phyloP scores from a whole-genome alignment of 2,888 invertebrate species.

The Salticus scenicus region DNA sequence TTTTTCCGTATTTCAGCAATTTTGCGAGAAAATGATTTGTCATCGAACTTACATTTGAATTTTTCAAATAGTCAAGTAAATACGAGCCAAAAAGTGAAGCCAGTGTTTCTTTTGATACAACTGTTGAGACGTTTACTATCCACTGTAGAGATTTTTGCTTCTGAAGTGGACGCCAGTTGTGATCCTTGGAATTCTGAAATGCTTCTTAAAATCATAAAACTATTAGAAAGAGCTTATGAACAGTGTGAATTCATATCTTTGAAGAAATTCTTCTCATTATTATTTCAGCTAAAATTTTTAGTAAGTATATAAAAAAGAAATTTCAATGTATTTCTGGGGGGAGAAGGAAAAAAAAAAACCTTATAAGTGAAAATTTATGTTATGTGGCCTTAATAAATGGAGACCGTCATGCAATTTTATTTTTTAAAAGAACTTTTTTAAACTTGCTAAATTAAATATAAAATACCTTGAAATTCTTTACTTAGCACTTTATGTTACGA shows the following conservation, averaged over 20 bases:
- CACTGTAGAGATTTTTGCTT: neutral
- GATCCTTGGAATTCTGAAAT: neutral
- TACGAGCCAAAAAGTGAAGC: neutral
- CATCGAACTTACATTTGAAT: neutral
- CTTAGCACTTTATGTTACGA: no score
- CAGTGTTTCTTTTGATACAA: neutral
- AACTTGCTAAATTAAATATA: no score
- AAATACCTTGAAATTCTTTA: no score
- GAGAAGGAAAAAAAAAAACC: no score
- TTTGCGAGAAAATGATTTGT: slow-evolving; percentile 25
- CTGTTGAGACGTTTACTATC: neutral
- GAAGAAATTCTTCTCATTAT: slow-evolving; percentile 30
- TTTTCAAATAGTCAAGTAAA: neutral
- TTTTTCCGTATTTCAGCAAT: no score
- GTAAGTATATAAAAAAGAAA: no score
- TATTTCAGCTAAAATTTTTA: slow-evolving; percentile 38
- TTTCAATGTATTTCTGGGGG: no score
- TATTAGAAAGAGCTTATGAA: slow-evolving; percentile 30
- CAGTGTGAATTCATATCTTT: slow-evolving; percentile 43
- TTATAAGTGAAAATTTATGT: no score
- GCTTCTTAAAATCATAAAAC: slow-evolving; percentile 15
- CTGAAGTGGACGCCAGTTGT: neutral
- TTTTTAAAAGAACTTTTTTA: no score
- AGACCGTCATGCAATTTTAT: no score
- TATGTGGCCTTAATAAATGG: no score